Evolutionary conservation across 2,113 vertebrate species (phyloP), one percentile per base, ranked within the genome.

Genomic region (Sinocyclocheilus anophthalmus): DNA sequence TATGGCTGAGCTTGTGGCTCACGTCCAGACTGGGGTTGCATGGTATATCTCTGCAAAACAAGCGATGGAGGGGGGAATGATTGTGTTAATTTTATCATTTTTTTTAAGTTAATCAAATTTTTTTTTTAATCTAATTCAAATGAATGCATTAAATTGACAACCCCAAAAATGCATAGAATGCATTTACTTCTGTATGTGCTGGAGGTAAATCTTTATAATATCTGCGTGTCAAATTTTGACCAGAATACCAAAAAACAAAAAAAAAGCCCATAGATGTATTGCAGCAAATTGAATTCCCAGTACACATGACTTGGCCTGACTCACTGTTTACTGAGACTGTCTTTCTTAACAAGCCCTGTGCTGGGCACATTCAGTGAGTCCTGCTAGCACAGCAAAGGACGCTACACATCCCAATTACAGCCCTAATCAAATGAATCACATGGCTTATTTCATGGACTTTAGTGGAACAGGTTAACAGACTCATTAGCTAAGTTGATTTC

Each of bases 231-330:
- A 16, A 42, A 45, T 26, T 79, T 18, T 67, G 33, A 39, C 48
- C n/a, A 22, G 53, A 42, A 69, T 45, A 18, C 53, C 2, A 55
- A 22, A 57, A 57, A 57, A 7, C 26, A 1, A 7, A 55, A 20
- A 20, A 55, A 55, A 55, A 18, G 53, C 53, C 53, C 5, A 57
- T 8, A 20, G 18, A n/a, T 81, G 65, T 24, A 75, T 30, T 50
- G 53, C 65, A n/a, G 39, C 45, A 72, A 81, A 86, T 63, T 73
- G n/a, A 81, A 86, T 81, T 86, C 39, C 20, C 24, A 57, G 30
- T 30, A 39, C 78, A 73, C 84, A 70, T 85, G 84, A 86, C 67
- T 86, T 37, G 57, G 73, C 83, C 59, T 67, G 83, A 84, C 82
- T 61, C 82, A 84, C 50, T 26, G 39, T 50, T 78, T 78, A 78